Conservation (phyloP, 2,113 vertebrate species). For the Upupa epops region DNA sequence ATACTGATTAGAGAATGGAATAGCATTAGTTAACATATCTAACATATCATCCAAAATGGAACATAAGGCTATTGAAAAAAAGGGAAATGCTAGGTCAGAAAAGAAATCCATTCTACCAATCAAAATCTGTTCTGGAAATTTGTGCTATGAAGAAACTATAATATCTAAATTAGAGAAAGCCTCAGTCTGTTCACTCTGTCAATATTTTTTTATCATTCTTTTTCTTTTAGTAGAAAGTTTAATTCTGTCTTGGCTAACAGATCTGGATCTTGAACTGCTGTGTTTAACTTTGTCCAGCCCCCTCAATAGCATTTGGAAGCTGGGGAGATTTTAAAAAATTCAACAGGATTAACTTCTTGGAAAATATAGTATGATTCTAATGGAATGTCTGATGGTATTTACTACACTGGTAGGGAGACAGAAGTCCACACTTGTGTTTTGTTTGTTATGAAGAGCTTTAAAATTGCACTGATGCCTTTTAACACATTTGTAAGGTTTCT, state of each 20-base stretch:
- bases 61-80: not conserved
- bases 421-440: not conserved
- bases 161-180: not conserved
- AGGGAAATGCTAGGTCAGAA: not conserved
- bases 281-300: not conserved
- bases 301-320: not conserved
- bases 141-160: not conserved
- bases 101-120: not conserved
- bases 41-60: not conserved
- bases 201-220: not conserved
- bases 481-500: not conserved
- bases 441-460: not conserved
- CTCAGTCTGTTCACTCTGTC: not conserved
- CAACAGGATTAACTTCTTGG: not conserved
- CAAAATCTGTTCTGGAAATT: not conserved
- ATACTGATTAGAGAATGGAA: constrained; percentile 1
- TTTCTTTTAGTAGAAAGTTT: not conserved
- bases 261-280: not conserved
- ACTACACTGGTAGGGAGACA: not conserved
- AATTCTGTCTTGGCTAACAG: not conserved
- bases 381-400: not conserved
- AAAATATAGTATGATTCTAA: not conserved
- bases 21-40: constrained; percentile 8
- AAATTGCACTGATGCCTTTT: not conserved
- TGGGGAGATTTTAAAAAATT: not conserved